Percentiles rank a stretch among this genome's conserved stretches.
These are phyloP conservation scores for Antitype chi DNA, from an alignment of 2,888 invertebrate genomes.

Conservation along the genomic window DNA sequence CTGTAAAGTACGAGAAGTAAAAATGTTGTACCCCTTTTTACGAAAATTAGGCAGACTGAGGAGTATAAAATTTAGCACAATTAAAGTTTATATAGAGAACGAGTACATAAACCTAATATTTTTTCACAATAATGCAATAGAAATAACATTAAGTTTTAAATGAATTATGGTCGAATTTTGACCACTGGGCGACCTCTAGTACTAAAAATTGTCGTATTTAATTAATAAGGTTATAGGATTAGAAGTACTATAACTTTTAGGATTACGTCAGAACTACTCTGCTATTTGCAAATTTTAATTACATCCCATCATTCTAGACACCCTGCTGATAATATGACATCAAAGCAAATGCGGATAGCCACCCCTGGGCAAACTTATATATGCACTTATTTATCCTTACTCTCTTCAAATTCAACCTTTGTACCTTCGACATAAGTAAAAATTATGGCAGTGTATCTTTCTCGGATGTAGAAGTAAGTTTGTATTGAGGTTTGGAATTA, in stretches of 20 bases:
- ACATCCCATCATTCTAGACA: constrained; percentile 74
- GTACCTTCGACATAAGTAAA: not conserved
- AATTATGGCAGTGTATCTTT: not conserved
- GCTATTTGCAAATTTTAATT: constrained; percentile 75
- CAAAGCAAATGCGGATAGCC: constrained; percentile 78
- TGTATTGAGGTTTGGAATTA: constrained; percentile 78
- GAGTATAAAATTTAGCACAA: too few species aligned
- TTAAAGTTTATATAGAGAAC: too few species aligned
- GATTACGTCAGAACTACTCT: constrained; percentile 48
- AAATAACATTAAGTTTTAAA: too few species aligned
- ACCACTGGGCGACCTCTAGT: too few species aligned
- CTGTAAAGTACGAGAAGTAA: too few species aligned
- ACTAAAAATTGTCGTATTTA: too few species aligned
- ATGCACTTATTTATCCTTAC: constrained; percentile 2
- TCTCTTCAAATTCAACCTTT: constrained; percentile 19
- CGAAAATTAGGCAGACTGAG: too few species aligned
- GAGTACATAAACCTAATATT: too few species aligned
- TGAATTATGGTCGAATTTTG: too few species aligned
- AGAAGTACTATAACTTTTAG: constrained; percentile 43
- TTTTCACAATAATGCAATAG: too few species aligned
- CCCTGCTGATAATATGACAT: constrained; percentile 81
- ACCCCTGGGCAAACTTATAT: constrained; percentile 62
- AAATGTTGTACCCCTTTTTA: too few species aligned
- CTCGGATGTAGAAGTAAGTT: constrained; percentile 48
- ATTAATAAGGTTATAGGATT: constrained; percentile 1